A percentile compares a stretch with the other conserved stretches of the same genome.
Conservation (phyloP, 2,113 vertebrate species). For the Macrotus californicus region DNA sequence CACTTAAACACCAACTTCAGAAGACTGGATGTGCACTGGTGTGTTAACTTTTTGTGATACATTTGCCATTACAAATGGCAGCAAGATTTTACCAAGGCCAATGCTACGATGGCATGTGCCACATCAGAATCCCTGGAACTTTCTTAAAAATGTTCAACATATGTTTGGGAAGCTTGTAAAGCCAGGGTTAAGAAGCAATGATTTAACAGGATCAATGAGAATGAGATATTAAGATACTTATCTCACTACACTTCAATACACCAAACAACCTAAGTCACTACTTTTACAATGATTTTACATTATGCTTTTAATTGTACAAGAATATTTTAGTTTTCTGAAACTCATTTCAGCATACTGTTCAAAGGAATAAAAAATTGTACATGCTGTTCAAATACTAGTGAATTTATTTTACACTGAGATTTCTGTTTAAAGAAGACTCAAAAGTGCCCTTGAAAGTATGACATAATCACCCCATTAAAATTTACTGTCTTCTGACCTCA, state of each 20-base stretch:
- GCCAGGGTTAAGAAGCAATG: background rate
- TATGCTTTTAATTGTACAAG: background rate
- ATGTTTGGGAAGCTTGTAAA: background rate
- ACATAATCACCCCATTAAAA: background rate
- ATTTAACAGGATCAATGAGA: background rate
- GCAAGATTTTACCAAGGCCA: background rate
- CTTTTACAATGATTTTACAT: background rate
- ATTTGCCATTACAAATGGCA: background rate
- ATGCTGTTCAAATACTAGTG: background rate
- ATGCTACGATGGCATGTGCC: background rate
- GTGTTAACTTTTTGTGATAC: background rate
- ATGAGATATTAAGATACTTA: background rate
- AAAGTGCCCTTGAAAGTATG: background rate
- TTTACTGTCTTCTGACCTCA: background rate
- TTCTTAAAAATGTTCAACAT: background rate
- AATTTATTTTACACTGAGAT: background rate
- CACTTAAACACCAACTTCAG: background rate
- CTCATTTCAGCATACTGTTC: background rate
- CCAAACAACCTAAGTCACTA: background rate
- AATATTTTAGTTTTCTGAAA: background rate
- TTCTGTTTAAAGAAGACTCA: background rate
- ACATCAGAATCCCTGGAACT: background rate
- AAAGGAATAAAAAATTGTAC: background rate
- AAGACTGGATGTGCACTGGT: background rate
- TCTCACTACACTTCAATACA: background rate